Conservation (phyloP, 2,797 vertebrate species). For the Hydrophis major region DNA sequence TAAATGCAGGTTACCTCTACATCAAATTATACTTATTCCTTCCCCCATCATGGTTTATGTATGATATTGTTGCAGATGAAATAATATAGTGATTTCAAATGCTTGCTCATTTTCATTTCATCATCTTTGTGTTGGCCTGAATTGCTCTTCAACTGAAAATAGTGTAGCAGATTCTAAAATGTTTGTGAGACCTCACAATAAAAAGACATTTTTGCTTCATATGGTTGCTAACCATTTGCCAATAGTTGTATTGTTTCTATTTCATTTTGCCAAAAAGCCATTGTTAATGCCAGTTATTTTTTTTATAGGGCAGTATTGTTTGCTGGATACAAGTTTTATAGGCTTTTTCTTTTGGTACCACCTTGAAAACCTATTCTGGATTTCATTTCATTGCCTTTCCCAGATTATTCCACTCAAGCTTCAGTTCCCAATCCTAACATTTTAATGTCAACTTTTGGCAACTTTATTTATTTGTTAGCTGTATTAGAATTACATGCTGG, state of each 20-base stretch:
- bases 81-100: background rate
- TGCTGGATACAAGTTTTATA: background rate
- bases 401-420: background rate
- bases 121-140: background rate
- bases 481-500: conserved; percentile 58
- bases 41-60: background rate
- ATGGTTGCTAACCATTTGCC: background rate
- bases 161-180: background rate
- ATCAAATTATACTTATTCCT: background rate
- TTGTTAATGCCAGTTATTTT: background rate
- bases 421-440: background rate
- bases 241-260: background rate
- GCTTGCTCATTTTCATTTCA: background rate
- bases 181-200: background rate
- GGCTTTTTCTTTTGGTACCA: background rate
- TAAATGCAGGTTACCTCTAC: background rate
- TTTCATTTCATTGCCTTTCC: background rate
- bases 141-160: background rate
- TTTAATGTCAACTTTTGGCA: conserved; percentile 10
- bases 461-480: conserved; percentile 60
- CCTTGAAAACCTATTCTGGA: background rate
- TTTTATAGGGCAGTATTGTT: background rate
- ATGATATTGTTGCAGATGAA: background rate
- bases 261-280: background rate
- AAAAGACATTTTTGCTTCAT: background rate